phyloP scores from a whole-genome alignment of 92 coral and sea anemone species.

The Porites lobata region DNA sequence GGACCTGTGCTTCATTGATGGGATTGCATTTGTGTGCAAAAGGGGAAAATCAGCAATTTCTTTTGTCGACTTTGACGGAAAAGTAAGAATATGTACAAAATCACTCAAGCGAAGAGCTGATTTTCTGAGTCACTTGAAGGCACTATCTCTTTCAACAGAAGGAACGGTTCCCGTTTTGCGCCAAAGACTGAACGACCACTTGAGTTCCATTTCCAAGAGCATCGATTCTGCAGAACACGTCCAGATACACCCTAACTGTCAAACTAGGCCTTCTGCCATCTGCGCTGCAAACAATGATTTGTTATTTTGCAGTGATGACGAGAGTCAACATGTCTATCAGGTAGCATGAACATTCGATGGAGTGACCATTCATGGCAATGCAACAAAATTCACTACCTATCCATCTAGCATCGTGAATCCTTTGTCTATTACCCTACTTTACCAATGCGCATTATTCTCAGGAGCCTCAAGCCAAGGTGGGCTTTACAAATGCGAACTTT shows the following conservation, averaged over 20 bases:
- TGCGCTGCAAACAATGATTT: conserved; percentile 55
- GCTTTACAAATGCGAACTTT: too few species aligned
- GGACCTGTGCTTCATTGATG: conserved; percentile 56
- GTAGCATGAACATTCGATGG: conserved; percentile 51
- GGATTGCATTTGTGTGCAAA: conserved; percentile 45
- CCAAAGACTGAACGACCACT: conserved; percentile 40
- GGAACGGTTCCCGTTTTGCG: conserved; percentile 57
- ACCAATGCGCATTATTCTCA: too few species aligned
- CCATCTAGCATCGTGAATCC: too few species aligned
- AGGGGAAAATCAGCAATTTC: conserved; percentile 47
- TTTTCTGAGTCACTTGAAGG: conserved; percentile 41
- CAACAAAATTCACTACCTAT: conserved; percentile 45
- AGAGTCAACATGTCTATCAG: conserved; percentile 34
- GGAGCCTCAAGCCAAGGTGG: too few species aligned
- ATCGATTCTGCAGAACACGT: conserved; percentile 50
- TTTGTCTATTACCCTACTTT: too few species aligned
- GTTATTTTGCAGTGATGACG: conserved; percentile 62
- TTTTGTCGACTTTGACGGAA: conserved; percentile 47
- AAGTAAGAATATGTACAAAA: neutral
- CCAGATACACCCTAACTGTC: conserved; percentile 33
- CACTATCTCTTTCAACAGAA: conserved; percentile 55
- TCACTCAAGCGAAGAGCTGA: conserved; percentile 53
- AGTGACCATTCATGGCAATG: conserved; percentile 42
- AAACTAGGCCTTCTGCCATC: conserved; percentile 43
- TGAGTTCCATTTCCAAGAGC: conserved; percentile 43